Evolutionary conservation across 2,797 vertebrate species (phyloP).

Genomic region (Typhlichthys subterraneus): DNA sequence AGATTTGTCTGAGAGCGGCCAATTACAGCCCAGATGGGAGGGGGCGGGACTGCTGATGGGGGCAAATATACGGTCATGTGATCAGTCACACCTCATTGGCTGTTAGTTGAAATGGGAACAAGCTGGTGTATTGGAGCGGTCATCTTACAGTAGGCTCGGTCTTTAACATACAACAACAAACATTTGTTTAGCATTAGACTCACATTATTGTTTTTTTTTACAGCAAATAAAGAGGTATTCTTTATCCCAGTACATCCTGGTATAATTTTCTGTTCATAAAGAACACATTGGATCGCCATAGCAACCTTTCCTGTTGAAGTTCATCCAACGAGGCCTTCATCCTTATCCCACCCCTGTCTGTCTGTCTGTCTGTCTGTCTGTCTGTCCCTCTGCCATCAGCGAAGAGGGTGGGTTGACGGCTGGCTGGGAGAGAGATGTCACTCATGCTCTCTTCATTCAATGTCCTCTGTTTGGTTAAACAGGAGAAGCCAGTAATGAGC

Average conservation of each 20-base stretch:
- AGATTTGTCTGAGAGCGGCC: conserved; percentile 70
- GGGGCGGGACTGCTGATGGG: conserved; percentile 9
- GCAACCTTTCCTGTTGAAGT: conserved; percentile 68
- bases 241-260: neutral
- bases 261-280: neutral
- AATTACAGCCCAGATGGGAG: conserved; percentile 57
- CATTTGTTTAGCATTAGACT: too few relatives aligned
- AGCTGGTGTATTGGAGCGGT: conserved; percentile 5
- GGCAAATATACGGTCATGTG: conserved; percentile 53
- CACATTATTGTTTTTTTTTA: too few relatives aligned
- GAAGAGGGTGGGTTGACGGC: conserved; percentile 49
- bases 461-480: conserved; percentile 4
- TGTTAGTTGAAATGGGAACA: conserved; percentile 46
- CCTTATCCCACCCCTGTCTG: conserved; percentile 84
- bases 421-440: conserved; percentile 61
- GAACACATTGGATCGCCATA: too few relatives aligned
- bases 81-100: conserved; percentile 52
- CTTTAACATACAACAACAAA: conserved; percentile 3
- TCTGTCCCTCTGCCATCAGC: conserved; percentile 41
- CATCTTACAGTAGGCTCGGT: conserved; percentile 16
- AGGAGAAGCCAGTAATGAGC: too few relatives aligned
- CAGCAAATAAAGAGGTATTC: too few relatives aligned
- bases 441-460: conserved; percentile 66
- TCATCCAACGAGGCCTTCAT: conserved; percentile 90
- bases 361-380: conserved; percentile 49